Conservation (phyloP, 2,888 invertebrate species). For the Slavum lentiscoides region DNA sequence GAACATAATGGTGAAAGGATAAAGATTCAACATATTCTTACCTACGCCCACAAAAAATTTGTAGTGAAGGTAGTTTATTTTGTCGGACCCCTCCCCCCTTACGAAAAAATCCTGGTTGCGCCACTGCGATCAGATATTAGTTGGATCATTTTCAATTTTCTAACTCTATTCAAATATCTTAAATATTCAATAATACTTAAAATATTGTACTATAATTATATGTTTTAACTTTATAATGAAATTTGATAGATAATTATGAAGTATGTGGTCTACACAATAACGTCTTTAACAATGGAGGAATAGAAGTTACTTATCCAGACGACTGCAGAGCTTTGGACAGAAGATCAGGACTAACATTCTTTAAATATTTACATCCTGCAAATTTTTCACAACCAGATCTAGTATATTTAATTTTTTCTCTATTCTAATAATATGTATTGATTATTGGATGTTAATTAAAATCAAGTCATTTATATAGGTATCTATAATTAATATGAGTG, state of each 20-base stretch:
- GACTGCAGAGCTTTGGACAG: slow-evolving; percentile 79
- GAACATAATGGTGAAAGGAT: no score
- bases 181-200: not conserved
- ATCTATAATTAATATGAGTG: slow-evolving; percentile 81
- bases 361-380: slow-evolving; percentile 84
- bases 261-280: slow-evolving; percentile 79
- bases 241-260: slow-evolving; percentile 68
- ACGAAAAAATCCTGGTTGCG: no score
- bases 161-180: not conserved
- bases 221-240: not conserved
- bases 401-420: slow-evolving; percentile 59
- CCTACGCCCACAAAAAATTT: no score
- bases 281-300: slow-evolving; percentile 68
- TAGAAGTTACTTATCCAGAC: slow-evolving; percentile 72
- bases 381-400: slow-evolving; percentile 87
- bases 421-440: not conserved
- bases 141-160: no score
- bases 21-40: no score
- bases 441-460: not conserved
- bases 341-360: slow-evolving; percentile 84
- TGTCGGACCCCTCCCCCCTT: no score
- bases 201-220: not conserved
- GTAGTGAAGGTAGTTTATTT: no score
- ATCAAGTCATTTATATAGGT: slow-evolving; percentile 59
- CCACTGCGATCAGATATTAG: no score